Evolutionary conservation across 2,113 vertebrate species (phyloP).

Genomic region (Oryctolagus cuniculus): mOryCun1.1 NC_091433.1:21258001-21258500

Average conservation of each 20-base stretch:
- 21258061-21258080: no score
- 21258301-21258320: conserved; percentile 54
- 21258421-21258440: conserved; percentile 1
- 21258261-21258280: conserved; percentile 26
- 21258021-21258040: no score
- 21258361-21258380: background rate
- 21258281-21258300: conserved; percentile 18
- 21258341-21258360: background rate
- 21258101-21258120: no score
- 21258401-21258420: background rate
- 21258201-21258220: no score
- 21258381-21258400: conserved; percentile 35
- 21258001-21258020: no score
- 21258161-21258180: no score
- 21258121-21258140: no score
- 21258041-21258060: no score
- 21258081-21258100: no score
- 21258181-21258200: no score
- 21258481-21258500: background rate
- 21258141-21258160: no score
- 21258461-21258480: background rate
- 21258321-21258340: background rate
- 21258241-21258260: conserved; percentile 4
- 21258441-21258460: background rate
- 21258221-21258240: background rate